Conservation (phyloP, 2,113 vertebrate species). For the Sander vitreus region DNA sequence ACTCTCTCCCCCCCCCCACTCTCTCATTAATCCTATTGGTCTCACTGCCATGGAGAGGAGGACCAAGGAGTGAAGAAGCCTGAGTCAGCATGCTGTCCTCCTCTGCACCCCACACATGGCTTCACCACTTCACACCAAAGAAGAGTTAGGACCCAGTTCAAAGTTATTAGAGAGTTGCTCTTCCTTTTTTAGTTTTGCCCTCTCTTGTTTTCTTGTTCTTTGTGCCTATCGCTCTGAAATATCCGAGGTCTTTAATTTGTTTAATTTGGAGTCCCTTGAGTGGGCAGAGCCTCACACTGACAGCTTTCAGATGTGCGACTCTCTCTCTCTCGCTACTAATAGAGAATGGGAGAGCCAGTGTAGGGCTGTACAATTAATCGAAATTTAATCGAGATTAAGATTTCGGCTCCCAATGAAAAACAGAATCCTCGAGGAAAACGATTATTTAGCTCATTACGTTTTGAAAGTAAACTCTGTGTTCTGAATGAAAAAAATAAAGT, state of each 20-base stretch:
- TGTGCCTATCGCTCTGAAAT: conserved; percentile 29
- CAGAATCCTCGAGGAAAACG: too few relatives aligned
- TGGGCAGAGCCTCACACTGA: conserved; percentile 49
- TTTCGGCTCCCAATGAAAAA: too few relatives aligned
- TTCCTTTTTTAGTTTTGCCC: conserved; percentile 43
- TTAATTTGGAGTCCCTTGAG: conserved; percentile 28
- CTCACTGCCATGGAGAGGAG: conserved; percentile 19
- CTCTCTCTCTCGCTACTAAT: conserved; percentile 14
- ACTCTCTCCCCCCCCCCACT: conserved; percentile 8
- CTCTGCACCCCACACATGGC: conserved; percentile 39
- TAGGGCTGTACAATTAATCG: too few relatives aligned
- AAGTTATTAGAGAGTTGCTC: conserved; percentile 53
- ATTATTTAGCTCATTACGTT: too few relatives aligned
- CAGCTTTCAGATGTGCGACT: conserved; percentile 54
- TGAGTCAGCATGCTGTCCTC: conserved; percentile 63
- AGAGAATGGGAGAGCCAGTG: conserved; percentile 19
- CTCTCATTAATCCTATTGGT: conserved; percentile 48
- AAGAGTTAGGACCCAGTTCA: conserved; percentile 48
- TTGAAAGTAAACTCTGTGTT: too few relatives aligned
- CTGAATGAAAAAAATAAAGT: too few relatives aligned
- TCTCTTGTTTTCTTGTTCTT: conserved; percentile 30
- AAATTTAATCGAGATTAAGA: too few relatives aligned
- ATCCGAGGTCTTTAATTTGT: conserved; percentile 12
- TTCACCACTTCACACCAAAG: conserved; percentile 59
- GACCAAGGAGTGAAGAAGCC: conserved; percentile 18